Evolutionary conservation across 2,113 vertebrate species (phyloP).

Genomic region (Pseudopodoces humilis): DNA sequence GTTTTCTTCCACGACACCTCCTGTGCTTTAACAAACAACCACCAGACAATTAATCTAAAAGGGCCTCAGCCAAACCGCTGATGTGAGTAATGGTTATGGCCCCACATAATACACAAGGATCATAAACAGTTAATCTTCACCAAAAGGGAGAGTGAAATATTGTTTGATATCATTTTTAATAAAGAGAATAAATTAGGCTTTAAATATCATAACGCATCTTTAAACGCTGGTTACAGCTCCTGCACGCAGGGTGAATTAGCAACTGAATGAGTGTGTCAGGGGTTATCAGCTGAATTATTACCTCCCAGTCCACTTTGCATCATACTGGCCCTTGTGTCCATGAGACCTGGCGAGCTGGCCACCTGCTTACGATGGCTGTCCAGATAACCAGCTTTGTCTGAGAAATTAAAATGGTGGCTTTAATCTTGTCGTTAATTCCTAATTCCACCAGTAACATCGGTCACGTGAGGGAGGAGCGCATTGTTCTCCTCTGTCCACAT

Average conservation of each 20-base stretch:
- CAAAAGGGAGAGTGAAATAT: conserved; percentile 62
- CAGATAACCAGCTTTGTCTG: conserved; percentile 57
- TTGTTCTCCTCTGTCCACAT: background rate
- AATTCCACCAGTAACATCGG: conserved; percentile 38
- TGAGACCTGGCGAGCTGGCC: conserved; percentile 20
- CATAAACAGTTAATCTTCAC: conserved; percentile 59
- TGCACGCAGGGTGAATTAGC: conserved; percentile 4
- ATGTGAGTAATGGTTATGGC: conserved; percentile 1
- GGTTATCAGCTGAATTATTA: conserved; percentile 72
- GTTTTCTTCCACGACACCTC: background rate
- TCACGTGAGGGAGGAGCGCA: background rate
- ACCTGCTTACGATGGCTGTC: conserved; percentile 20
- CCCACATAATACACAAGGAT: background rate
- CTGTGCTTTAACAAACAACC: background rate
- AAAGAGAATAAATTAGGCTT: conserved; percentile 66
- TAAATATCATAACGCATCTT: conserved; percentile 45
- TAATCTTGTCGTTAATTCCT: conserved; percentile 56
- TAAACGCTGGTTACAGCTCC: conserved; percentile 22
- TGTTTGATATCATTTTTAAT: conserved; percentile 64
- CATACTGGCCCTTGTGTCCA: conserved; percentile 5
- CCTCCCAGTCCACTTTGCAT: conserved; percentile 46
- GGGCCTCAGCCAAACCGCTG: background rate
- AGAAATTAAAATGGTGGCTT: conserved; percentile 36
- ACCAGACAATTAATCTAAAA: background rate
- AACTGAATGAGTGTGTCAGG: conserved; percentile 46